Base-by-base conservation (phyloP, 2,888 invertebrate genomes). In the Caenorhabditis sp. region DNA sequence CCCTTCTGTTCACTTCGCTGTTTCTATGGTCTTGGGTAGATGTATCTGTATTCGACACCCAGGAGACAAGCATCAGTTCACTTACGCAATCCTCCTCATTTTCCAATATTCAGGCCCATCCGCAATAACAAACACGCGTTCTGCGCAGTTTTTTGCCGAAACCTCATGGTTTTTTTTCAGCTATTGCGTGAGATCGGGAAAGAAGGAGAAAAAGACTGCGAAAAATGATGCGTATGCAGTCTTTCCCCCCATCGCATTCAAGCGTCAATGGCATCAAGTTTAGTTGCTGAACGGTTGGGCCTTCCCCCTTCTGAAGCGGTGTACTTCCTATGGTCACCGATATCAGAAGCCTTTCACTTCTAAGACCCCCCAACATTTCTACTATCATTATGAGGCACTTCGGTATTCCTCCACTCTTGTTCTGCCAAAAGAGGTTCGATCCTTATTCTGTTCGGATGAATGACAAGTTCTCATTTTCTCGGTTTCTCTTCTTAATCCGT, bases 181-280 rank as follows among this genome's bases (percentile, higher is more conserved):
- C 79, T 70, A 70, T 79, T 79, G 79, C 79, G 79, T 79, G 79
- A 79, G 70, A 70, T 79, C 70, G 70, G 54, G 68, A 68, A 54
- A 68, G 38, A 44, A 16, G 22, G 51, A 68, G 68, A 38, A 41
- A 64, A 64, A 79, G 79, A 70, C 56, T 10, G 63, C 70, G 64
- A 70, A 64, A 70, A 70, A 79, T 41, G 70, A 70, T 70, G 77
- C 70, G 70, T 70, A 77, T 77, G 77, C 79, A 70, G 79, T 70
- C 79, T 19, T n/a, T 19, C 19, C 19, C 19, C 47, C 19, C 79
- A 56, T 59, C 79, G 61, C 70, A 66, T 31, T 70, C 64, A 79
- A 79, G 70, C 70, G 79, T 51, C 77, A 49, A 64, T 79, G 79
- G 79, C 70, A 79, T 79, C 79, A 77, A 77, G 77, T 77, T 77